Evolutionary conservation across 2,888 invertebrate species (phyloP).

Genomic region (Aromia moschata): DNA sequence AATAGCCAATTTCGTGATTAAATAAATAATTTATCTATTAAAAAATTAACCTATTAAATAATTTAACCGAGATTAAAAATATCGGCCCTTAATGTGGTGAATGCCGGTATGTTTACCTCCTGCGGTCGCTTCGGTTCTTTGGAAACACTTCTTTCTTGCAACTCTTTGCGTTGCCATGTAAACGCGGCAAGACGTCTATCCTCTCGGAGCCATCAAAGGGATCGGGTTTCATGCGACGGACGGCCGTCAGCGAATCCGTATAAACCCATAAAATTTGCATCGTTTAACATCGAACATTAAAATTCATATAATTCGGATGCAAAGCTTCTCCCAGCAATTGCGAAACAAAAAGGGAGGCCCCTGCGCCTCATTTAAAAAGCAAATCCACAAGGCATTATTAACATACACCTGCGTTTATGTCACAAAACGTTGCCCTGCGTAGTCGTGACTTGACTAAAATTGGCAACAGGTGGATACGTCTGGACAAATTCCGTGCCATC

Average conservation of each 20-base stretch:
- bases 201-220: neutral
- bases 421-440: neutral
- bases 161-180: no score
- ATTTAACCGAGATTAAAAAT: no score
- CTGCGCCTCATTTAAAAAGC: constrained; percentile 23
- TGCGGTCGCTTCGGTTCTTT: no score
- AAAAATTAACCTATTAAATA: no score
- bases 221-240: constrained; percentile 6
- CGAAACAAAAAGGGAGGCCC: constrained; percentile 20
- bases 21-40: no score
- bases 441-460: constrained; percentile 9
- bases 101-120: no score
- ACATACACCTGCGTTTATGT: constrained; percentile 37
- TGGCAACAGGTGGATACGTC: constrained; percentile 17
- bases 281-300: constrained; percentile 16
- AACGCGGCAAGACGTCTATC: no score
- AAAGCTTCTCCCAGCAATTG: constrained; percentile 19
- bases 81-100: no score
- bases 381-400: constrained; percentile 30
- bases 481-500: no score
- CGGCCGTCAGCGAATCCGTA: constrained; percentile 2
- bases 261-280: constrained; percentile 22
- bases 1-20: no score
- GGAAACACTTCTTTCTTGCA: no score
- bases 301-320: constrained; percentile 25